Conservation (phyloP, 1,140 invertebrate species). For the Drosophila varians region DNA sequence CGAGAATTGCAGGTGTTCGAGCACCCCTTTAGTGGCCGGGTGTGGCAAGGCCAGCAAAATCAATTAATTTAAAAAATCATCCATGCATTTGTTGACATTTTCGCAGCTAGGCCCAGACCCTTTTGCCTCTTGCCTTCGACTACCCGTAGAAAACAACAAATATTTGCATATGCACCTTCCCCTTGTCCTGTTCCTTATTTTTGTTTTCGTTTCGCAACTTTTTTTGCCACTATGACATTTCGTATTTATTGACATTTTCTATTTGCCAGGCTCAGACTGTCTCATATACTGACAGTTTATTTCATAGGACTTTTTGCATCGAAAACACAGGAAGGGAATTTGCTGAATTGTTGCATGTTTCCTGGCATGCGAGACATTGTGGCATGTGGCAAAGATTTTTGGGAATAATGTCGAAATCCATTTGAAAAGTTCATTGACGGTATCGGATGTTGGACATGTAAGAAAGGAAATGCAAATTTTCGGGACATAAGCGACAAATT, state of each 20-base stretch:
- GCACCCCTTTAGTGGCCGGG: background rate
- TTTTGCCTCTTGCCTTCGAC: background rate
- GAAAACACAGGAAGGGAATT: slow-evolving; percentile 29
- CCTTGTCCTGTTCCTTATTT: slow-evolving; percentile 1
- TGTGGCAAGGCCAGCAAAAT: slow-evolving; percentile 65
- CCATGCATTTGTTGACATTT: slow-evolving; percentile 54
- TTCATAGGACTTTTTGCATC: slow-evolving; percentile 39
- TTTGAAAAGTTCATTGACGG: slow-evolving; percentile 14
- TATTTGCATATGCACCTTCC: slow-evolving; percentile 56
- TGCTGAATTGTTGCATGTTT: slow-evolving; percentile 57
- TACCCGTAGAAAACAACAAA: slow-evolving; percentile 38
- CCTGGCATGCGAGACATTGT: slow-evolving; percentile 41
- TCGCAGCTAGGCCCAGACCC: slow-evolving; percentile 27
- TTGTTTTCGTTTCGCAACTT: slow-evolving; percentile 2
- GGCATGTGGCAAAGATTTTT: slow-evolving; percentile 52
- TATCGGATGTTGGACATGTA: background rate
- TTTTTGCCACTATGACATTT: slow-evolving; percentile 19
- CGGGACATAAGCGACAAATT: background rate
- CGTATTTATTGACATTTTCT: slow-evolving; percentile 69
- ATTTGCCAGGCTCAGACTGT: slow-evolving; percentile 55
- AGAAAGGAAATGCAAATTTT: background rate
- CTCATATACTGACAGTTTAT: slow-evolving; percentile 63
- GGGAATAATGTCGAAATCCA: slow-evolving; percentile 19
- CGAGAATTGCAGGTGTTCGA: background rate
- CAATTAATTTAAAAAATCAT: slow-evolving; percentile 75